Percentiles rank a stretch among this genome's conserved stretches.
These are phyloP conservation scores for Eristalis pertinax DNA, from an alignment of 2,888 invertebrate genomes.

Conservation along the genomic window DNA sequence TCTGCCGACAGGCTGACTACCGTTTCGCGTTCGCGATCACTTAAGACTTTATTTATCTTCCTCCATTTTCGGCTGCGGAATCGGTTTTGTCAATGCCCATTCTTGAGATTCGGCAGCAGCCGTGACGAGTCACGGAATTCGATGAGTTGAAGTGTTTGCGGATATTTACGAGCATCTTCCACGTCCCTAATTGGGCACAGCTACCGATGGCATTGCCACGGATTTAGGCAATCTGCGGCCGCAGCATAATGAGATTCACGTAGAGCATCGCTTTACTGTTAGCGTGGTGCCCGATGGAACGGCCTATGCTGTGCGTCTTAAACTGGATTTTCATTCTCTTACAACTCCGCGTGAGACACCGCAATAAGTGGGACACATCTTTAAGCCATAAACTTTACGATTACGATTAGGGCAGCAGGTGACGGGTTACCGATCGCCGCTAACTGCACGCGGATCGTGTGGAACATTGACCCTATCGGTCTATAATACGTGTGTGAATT, in stretches of 20 bases:
- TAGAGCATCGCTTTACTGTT: background rate
- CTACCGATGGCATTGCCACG: background rate
- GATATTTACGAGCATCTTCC: background rate
- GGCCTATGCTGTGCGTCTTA: background rate
- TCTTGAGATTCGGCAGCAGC: constrained; percentile 8
- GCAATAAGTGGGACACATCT: constrained; percentile 13
- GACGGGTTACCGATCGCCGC: background rate
- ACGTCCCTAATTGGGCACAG: constrained; percentile 19
- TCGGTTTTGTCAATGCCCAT: constrained; percentile 4
- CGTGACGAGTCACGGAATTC: constrained; percentile 5
- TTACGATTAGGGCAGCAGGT: background rate
- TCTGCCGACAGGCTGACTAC: constrained; percentile 6
- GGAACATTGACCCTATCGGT: constrained; percentile 28
- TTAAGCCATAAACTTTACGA: background rate
- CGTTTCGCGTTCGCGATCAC: constrained; percentile 39
- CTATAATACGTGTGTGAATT: background rate
- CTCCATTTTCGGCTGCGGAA: background rate
- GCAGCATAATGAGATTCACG: background rate
- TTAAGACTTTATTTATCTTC: constrained; percentile 10
- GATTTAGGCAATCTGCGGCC: background rate
- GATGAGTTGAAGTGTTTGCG: background rate
- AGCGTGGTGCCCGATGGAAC: constrained; percentile 11
- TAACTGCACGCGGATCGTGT: background rate
- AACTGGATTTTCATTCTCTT: constrained; percentile 1
- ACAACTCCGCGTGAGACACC: background rate